A percentile compares a stretch with the other conserved stretches of the same genome.
Conservation (phyloP, 2,113 vertebrate species). For the Paralichthys olivaceus region DNA sequence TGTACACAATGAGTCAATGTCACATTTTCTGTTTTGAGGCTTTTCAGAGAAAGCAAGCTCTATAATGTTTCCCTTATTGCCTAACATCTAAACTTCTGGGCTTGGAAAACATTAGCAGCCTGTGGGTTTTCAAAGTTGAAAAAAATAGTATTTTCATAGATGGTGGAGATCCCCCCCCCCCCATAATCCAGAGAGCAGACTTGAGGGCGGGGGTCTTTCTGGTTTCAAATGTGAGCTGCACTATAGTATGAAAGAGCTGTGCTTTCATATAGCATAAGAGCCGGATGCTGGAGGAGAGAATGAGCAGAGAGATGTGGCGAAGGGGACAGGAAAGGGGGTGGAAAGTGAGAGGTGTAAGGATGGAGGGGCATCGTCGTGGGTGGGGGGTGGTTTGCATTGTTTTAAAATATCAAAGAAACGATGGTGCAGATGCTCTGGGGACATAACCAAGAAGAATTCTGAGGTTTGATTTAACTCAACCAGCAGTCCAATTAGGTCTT, state of each 20-base stretch:
- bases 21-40: neutral
- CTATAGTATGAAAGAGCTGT: slow-evolving; percentile 25
- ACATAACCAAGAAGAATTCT: neutral
- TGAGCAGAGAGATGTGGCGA: slow-evolving; percentile 31
- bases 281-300: slow-evolving; percentile 17
- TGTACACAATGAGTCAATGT: slow-evolving; percentile 44
- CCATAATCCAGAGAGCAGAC: neutral
- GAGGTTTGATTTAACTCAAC: neutral
- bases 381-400: neutral
- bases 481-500: neutral
- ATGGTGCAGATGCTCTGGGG: neutral
- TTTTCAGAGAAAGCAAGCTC: slow-evolving; percentile 28
- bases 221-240: slow-evolving; percentile 25
- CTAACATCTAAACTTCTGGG: slow-evolving; percentile 45
- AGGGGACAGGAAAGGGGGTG: slow-evolving; percentile 45
- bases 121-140: slow-evolving; percentile 36
- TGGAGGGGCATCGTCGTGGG: neutral
- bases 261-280: slow-evolving; percentile 25
- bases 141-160: slow-evolving; percentile 43
- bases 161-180: slow-evolving; percentile 68
- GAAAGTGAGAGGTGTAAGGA: slow-evolving; percentile 18
- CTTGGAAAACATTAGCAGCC: slow-evolving; percentile 69
- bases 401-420: slow-evolving; percentile 23
- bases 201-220: slow-evolving; percentile 74
- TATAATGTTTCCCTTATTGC: slow-evolving; percentile 57